Evolutionary conservation across 2,113 vertebrate genomes (phyloP), one percentile per base, ranked within the genome.

Genomic region (Cinclus mexicanus): DNA sequence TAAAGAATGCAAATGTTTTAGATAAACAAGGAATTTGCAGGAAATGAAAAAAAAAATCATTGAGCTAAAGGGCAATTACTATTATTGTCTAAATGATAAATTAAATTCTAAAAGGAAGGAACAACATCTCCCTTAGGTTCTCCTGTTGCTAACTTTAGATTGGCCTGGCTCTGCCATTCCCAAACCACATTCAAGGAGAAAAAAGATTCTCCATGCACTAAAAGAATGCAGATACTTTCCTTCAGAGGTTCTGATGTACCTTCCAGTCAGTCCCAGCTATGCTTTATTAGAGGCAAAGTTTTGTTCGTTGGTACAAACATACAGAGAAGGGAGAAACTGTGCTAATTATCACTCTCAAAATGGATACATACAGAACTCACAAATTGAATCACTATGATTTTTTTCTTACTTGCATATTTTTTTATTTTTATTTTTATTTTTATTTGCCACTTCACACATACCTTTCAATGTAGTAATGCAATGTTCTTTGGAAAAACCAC

Each of bases 401-500:
- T 85, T 85, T 86, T 63, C 47, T 74, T 89, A 53, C 18, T 64
- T 65, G 35, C 8, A 24, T 35, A 16, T 59, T 77, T 14, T 44
- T 67, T 75, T 71, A 70, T 84, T 74, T 25, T 55, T 86, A 37
- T 84, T 85, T 70, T 75, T 84, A 59, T 69, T 42, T 33, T 35
- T 29, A 52, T 67, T 75, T 86, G 20, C 50, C 46, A 35, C 39
- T 14, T 72, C 41, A 68, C 15, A 87, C 97, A 70, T 98, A 98
- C 98, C 98, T 98, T 97, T 93, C 82, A 95, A 63, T 33, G 98
- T 98, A 42, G 74, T 86, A 80, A 97, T 53, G 84, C 98, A 98
- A 15, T 90, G 50, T 42, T 95, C 92, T 83, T 98, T 83, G 13
- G 98, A 98, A 74, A 97, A 94, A 15, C 7, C 78, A 56, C 94